A percentile compares a stretch with the other conserved stretches of the same genome.
Conservation (phyloP, 1,140 invertebrate species). For the Trigoniulus corallinus region DNA sequence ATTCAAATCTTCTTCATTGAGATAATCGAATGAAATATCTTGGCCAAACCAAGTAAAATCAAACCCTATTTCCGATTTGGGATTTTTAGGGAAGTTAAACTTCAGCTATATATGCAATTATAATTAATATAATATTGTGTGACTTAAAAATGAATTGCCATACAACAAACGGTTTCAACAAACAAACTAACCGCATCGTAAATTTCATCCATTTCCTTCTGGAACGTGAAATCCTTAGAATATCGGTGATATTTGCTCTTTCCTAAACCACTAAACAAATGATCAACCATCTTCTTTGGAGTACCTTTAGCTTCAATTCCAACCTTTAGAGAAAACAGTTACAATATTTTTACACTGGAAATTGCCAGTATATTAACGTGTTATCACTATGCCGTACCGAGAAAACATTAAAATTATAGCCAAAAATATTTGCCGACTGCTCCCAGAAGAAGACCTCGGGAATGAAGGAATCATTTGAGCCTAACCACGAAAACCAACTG, state of each 20-base stretch:
- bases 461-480: constrained; percentile 12
- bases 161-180: too few species aligned
- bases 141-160: too few species aligned
- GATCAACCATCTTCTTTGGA: constrained; percentile 8
- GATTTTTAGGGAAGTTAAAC: too few species aligned
- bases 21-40: constrained; percentile 5
- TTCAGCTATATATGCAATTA: too few species aligned
- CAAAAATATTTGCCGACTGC: constrained; percentile 10
- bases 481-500: constrained; percentile 8
- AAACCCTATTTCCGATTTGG: too few species aligned
- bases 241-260: neutral
- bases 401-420: constrained; percentile 7
- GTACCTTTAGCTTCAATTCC: constrained; percentile 12
- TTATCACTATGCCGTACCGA: neutral
- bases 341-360: too few species aligned
- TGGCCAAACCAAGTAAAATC: constrained; percentile 9
- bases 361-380: too few species aligned
- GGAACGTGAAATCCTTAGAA: constrained; percentile 6
- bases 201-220: constrained; percentile 4
- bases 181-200: neutral
- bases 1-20: constrained; percentile 11
- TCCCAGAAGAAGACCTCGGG: constrained; percentile 8
- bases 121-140: too few species aligned
- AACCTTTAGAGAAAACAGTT: too few species aligned
- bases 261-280: neutral